Conservation (phyloP, 2,888 invertebrate species). For the Synergus umbraculus region DNA sequence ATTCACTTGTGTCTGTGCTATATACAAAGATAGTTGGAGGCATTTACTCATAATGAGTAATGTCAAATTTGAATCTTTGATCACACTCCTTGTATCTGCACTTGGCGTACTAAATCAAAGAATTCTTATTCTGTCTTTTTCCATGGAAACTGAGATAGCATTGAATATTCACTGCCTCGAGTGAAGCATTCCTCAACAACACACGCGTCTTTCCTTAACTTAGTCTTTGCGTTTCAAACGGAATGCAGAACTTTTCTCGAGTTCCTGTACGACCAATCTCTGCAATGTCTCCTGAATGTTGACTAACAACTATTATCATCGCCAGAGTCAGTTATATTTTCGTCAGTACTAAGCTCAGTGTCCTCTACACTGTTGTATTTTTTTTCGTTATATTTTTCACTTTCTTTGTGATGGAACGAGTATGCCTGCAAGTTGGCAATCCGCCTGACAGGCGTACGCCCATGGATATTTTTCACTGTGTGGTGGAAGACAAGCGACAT, state of each 20-base stretch:
- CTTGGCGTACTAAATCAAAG: background rate
- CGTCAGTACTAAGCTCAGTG: too few species aligned
- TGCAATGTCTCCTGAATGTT: too few species aligned
- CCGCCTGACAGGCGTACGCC: too few species aligned
- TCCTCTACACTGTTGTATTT: too few species aligned
- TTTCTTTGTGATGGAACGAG: too few species aligned
- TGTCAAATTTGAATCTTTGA: slow-evolving; percentile 1
- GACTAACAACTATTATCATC: too few species aligned
- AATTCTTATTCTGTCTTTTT: background rate
- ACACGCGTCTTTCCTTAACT: background rate
- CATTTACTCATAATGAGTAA: background rate
- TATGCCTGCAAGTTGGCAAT: too few species aligned
- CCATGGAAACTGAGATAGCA: background rate
- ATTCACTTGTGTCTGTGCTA: background rate
- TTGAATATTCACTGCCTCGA: background rate
- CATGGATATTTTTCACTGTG: too few species aligned
- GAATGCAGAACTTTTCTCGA: background rate
- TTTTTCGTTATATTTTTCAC: too few species aligned
- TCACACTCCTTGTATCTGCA: background rate
- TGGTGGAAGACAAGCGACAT: too few species aligned
- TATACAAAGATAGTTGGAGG: background rate
- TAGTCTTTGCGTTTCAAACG: background rate
- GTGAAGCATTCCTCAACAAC: background rate
- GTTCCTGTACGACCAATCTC: background rate
- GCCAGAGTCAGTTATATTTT: too few species aligned